phyloP scores from a whole-genome alignment of 2,797 vertebrate species.

The Menidia menidia region DNA sequence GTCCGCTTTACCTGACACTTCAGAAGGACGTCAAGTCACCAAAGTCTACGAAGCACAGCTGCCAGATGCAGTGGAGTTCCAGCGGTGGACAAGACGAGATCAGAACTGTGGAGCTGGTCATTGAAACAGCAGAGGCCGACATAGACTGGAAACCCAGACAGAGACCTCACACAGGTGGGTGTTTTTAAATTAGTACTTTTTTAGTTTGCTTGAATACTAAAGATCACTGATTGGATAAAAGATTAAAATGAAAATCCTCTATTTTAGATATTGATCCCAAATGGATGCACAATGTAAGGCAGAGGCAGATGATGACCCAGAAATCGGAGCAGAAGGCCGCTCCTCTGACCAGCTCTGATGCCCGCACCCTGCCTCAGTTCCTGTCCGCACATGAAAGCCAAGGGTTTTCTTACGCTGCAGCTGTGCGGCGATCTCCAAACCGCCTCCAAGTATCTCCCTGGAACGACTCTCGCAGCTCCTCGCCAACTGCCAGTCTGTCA shows the following conservation, averaged over 20 bases:
- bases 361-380: slow-evolving; percentile 85
- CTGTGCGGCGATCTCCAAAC: slow-evolving; percentile 84
- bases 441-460: slow-evolving; percentile 74
- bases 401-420: slow-evolving; percentile 91
- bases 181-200: neutral
- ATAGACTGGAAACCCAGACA: slow-evolving; percentile 80
- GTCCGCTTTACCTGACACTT: slow-evolving; percentile 8
- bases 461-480: slow-evolving; percentile 88
- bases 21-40: slow-evolving; percentile 92
- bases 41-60: slow-evolving; percentile 87
- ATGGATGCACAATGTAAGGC: slow-evolving; percentile 89
- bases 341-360: slow-evolving; percentile 79
- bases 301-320: slow-evolving; percentile 84
- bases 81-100: slow-evolving; percentile 86
- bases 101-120: slow-evolving; percentile 89
- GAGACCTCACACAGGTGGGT: slow-evolving; percentile 84
- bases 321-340: slow-evolving; percentile 69
- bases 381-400: slow-evolving; percentile 87
- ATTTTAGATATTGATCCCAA: slow-evolving; percentile 86
- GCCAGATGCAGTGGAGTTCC: slow-evolving; percentile 84
- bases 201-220: neutral
- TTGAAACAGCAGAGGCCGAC: slow-evolving; percentile 82
- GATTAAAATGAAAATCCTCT: neutral
- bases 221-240: neutral
- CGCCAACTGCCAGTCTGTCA: slow-evolving; percentile 85